Percentiles rank a stretch among this genome's conserved stretches.
These are phyloP conservation scores for Zoroaster sp. DNA, from an alignment of 53 echinoderm and acorn worm species.

Conservation along the genomic window DNA sequence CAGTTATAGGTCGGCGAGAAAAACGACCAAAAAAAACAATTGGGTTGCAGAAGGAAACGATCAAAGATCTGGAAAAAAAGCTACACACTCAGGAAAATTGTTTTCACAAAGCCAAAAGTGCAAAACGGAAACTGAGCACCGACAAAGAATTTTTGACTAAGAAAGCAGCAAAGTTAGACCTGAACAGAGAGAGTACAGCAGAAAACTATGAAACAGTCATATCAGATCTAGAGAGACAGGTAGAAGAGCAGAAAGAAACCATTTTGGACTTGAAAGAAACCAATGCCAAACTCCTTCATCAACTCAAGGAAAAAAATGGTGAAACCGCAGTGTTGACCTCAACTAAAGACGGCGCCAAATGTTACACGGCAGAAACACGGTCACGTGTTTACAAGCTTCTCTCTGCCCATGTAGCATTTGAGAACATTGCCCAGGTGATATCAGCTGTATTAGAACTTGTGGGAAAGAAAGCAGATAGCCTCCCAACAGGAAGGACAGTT, in stretches of 20 bases:
- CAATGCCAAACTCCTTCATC: neutral
- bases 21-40: neutral
- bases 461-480: neutral
- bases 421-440: neutral
- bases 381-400: neutral
- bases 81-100: neutral
- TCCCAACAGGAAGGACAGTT: neutral
- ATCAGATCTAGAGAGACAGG: too few species aligned
- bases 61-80: neutral
- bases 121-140: neutral
- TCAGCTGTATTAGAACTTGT: slow-evolving; percentile 2
- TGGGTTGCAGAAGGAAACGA: neutral
- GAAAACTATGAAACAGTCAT: neutral
- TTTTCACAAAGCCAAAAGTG: neutral
- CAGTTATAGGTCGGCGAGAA: neutral
- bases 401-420: neutral
- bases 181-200: neutral
- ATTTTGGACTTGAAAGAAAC: neutral
- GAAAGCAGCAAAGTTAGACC: neutral
- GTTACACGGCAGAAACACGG: neutral
- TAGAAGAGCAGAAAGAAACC: neutral
- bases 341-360: neutral
- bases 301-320: neutral
- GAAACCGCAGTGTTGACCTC: neutral
- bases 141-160: neutral